Evolutionary conservation across 1,140 invertebrate genomes (phyloP).

Genomic region (Drosophila tropicalis): DNA sequence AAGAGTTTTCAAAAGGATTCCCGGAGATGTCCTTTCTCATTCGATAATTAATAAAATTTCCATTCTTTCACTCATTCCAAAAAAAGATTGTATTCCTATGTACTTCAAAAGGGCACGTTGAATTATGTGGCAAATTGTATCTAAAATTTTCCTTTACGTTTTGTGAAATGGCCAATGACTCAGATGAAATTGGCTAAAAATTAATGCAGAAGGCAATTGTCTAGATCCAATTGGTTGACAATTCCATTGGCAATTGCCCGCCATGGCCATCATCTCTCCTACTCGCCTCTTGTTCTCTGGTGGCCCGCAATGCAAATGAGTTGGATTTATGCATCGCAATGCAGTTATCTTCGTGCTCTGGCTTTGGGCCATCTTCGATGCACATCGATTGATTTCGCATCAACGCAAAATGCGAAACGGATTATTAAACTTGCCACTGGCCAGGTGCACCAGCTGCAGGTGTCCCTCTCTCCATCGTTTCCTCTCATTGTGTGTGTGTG

Average conservation of each 20-base stretch:
- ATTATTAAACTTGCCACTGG: slow-evolving; percentile 65
- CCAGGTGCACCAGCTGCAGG: slow-evolving; percentile 41
- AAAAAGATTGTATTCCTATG: too few species aligned
- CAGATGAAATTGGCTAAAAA: background rate
- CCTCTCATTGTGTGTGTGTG: background rate
- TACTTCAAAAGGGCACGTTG: background rate
- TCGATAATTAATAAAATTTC: too few species aligned
- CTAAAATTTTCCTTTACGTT: background rate
- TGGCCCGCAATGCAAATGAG: slow-evolving; percentile 67
- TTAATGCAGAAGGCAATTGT: slow-evolving; percentile 3
- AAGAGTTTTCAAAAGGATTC: too few species aligned
- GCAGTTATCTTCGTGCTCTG: slow-evolving; percentile 30
- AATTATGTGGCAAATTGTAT: background rate
- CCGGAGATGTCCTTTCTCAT: too few species aligned
- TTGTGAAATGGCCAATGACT: background rate
- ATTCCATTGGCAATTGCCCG: slow-evolving; percentile 37
- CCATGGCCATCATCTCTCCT: too few species aligned
- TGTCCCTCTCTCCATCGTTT: background rate
- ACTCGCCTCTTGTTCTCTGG: too few species aligned
- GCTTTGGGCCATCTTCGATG: slow-evolving; percentile 64
- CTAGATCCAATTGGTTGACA: slow-evolving; percentile 35
- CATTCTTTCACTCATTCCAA: too few species aligned
- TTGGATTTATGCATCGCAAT: slow-evolving; percentile 43
- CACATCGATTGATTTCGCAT: slow-evolving; percentile 74
- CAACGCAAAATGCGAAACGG: slow-evolving; percentile 70